Percentiles rank a stretch among this genome's conserved stretches.
These are phyloP conservation scores for Patella vulgata DNA, from an alignment of 1,140 invertebrate species.

Conservation along the genomic window DNA sequence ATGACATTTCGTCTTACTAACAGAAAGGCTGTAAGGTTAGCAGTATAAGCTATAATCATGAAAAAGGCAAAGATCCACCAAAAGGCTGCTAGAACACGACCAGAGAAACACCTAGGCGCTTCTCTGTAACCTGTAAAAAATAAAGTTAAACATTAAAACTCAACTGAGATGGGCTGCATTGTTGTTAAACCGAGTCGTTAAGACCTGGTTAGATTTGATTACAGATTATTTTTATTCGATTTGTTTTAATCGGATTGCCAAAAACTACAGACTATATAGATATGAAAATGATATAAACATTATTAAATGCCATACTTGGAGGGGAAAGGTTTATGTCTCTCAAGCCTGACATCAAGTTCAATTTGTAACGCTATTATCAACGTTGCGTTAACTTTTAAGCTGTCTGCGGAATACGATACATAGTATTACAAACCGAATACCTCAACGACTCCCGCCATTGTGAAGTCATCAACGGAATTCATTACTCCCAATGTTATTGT, in stretches of 20 bases:
- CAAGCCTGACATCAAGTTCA: no score
- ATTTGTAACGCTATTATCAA: no score
- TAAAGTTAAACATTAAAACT: no score
- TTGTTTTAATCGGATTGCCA: background rate
- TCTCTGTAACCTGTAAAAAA: conserved; percentile 42
- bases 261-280: background rate
- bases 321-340: no score
- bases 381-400: no score
- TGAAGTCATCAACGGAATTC: no score
- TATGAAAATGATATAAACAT: background rate
- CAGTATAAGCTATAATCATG: conserved; percentile 44
- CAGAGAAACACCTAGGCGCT: conserved; percentile 41
- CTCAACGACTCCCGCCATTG: no score
- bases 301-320: no score
- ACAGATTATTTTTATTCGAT: background rate
- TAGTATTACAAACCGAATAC: no score
- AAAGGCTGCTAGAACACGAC: conserved; percentile 42
- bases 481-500: no score
- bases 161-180: background rate
- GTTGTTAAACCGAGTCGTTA: background rate
- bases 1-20: conserved; percentile 32
- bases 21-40: conserved; percentile 83
- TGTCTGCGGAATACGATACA: no score
- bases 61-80: conserved; percentile 50
- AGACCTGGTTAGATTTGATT: no score